Percentiles rank a stretch among this genome's conserved stretches.
phyloP scores from a whole-genome alignment of 2,797 vertebrate species.

The Sebastes iracundus region DNA sequence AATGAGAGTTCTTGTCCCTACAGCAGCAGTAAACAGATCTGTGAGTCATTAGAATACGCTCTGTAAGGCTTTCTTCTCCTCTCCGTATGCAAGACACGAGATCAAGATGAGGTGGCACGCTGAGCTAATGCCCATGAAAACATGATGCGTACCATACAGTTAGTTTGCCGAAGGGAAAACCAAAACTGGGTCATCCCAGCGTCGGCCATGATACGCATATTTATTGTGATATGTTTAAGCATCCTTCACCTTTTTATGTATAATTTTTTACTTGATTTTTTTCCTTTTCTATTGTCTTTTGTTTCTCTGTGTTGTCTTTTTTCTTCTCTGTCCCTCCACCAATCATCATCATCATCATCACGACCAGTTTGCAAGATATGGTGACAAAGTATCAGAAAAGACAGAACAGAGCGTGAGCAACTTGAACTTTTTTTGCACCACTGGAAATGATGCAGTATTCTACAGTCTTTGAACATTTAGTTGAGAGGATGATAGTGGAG shows the following conservation, averaged over 20 bases:
- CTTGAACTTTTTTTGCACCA: conserved; percentile 36
- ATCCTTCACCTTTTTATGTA: conserved; percentile 33
- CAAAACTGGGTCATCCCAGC: background rate
- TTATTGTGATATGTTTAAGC: background rate
- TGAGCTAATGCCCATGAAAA: conserved; percentile 13
- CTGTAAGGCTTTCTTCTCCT: background rate
- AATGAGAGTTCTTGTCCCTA: background rate
- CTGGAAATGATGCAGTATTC: conserved; percentile 76
- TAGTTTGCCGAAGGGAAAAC: background rate
- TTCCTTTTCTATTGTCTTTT: conserved; percentile 44
- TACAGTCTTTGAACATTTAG: conserved; percentile 37
- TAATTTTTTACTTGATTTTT: conserved; percentile 40
- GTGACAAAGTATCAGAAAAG: conserved; percentile 98
- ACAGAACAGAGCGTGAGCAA: conserved; percentile 95
- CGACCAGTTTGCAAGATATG: conserved; percentile 96
- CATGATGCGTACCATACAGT: background rate
- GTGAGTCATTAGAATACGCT: conserved; percentile 3
- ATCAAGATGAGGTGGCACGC: background rate
- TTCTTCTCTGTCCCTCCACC: conserved; percentile 35
- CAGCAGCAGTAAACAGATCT: conserved; percentile 16
- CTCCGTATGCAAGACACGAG: background rate
- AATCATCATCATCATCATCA: conserved; percentile 56
- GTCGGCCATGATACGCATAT: background rate
- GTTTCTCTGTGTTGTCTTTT: conserved; percentile 42
- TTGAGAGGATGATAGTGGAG: background rate